Conservation (phyloP, 2,113 vertebrate species). For the Lepidothrix coronata region DNA sequence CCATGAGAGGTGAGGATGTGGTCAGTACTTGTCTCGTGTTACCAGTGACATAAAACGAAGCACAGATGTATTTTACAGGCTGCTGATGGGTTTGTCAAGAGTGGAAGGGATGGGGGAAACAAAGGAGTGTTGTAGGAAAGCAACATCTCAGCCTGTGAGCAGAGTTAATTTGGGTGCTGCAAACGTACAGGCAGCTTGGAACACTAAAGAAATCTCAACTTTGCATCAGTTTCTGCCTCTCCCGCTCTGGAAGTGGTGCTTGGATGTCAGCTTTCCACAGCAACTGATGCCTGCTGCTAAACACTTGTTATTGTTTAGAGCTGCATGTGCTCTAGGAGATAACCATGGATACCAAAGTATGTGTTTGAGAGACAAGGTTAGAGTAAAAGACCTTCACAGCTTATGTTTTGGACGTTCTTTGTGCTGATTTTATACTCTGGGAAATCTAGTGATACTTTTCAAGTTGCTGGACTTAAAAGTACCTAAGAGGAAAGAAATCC, state of each 20-base stretch:
- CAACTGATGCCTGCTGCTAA: background rate
- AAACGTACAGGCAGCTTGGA: background rate
- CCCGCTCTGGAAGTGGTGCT: background rate
- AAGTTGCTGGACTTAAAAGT: background rate
- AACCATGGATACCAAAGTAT: background rate
- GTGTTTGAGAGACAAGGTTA: background rate
- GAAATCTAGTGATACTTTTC: background rate
- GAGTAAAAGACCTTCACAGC: background rate
- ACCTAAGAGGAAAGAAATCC: background rate
- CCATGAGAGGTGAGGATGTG: conserved; percentile 81
- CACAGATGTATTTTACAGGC: background rate
- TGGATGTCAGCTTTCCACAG: background rate
- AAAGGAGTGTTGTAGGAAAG: background rate
- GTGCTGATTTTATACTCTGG: background rate
- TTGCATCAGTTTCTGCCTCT: background rate
- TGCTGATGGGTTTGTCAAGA: background rate
- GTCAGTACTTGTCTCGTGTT: background rate
- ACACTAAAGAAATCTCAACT: background rate
- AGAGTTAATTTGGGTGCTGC: background rate
- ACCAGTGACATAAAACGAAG: background rate
- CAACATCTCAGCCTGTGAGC: background rate
- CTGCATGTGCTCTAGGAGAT: background rate
- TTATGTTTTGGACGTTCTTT: background rate
- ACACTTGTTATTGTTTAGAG: background rate
- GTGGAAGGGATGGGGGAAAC: background rate